Conservation (phyloP, 37 sponge, comb jelly and placozoan genomes). For the Tethya wilhelma region DNA sequence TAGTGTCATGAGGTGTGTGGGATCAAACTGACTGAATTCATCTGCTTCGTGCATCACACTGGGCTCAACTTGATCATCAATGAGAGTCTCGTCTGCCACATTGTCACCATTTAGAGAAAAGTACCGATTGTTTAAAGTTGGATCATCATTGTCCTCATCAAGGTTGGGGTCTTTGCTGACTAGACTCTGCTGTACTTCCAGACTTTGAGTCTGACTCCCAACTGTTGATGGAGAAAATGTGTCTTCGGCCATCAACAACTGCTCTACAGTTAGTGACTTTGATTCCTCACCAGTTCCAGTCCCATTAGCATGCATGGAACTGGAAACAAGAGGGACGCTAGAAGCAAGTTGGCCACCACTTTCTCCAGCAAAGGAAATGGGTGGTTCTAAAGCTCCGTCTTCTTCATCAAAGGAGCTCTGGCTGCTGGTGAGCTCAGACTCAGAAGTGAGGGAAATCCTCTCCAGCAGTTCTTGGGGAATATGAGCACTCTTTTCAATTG, state of each 20-base stretch:
- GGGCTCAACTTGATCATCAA: conserved; percentile 23
- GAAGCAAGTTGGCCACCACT: too few species aligned
- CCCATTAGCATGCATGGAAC: neutral
- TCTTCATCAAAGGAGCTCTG: neutral
- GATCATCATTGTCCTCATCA: neutral
- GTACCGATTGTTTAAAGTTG: neutral
- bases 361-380: neutral
- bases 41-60: conserved; percentile 35
- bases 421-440: too few species aligned
- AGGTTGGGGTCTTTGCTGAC: too few species aligned
- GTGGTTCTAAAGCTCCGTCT: neutral
- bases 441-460: too few species aligned
- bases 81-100: conserved; percentile 15
- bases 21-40: conserved; percentile 37
- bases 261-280: neutral
- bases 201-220: too few species aligned
- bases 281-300: conserved; percentile 2
- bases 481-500: too few species aligned
- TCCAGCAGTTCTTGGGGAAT: too few species aligned
- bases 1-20: conserved; percentile 23
- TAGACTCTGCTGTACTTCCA: too few species aligned
- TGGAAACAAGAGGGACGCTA: neutral
- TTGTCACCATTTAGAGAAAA: neutral
- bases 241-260: too few species aligned
- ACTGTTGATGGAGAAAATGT: too few species aligned